Percentiles rank a stretch among this genome's conserved stretches.
Conservation (phyloP, 2,888 invertebrate species). For the Folsomia manolachei region DNA sequence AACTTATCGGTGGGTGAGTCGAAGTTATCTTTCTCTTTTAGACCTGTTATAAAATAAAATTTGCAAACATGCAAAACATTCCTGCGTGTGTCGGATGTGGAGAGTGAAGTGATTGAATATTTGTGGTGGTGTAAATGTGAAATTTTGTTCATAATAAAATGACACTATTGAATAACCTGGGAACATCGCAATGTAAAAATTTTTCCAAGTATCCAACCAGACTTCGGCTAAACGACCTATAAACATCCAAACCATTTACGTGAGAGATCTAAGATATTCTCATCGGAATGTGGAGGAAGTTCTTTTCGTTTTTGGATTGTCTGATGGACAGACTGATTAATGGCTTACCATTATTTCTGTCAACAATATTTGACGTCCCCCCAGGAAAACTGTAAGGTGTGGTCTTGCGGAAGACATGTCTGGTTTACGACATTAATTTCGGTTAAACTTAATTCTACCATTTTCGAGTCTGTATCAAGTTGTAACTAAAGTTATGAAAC, state of each 20-base stretch:
- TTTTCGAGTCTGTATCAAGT: too few relatives aligned
- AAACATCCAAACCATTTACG: too few relatives aligned
- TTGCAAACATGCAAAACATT: too few relatives aligned
- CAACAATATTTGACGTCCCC: slow-evolving; percentile 93
- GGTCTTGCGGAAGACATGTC: slow-evolving; percentile 95
- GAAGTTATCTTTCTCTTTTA: not conserved
- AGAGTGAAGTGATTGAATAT: not conserved
- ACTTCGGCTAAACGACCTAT: slow-evolving; percentile 66
- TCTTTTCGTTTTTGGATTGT: too few relatives aligned
- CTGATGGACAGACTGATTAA: too few relatives aligned
- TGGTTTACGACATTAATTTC: too few relatives aligned
- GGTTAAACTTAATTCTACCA: too few relatives aligned
- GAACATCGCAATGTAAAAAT: slow-evolving; percentile 98
- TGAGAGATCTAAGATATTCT: too few relatives aligned
- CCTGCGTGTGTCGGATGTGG: too few relatives aligned
- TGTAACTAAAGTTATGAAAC: too few relatives aligned
- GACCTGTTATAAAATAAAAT: too few relatives aligned
- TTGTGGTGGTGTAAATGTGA: not conserved
- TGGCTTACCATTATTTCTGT: slow-evolving; percentile 98
- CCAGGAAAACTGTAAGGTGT: slow-evolving; percentile 99
- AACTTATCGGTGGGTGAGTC: not conserved
- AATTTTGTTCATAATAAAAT: not conserved
- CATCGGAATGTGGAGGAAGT: too few relatives aligned
- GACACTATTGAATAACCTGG: slow-evolving; percentile 66
- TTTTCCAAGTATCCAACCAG: slow-evolving; percentile 99